A percentile compares a stretch with the other conserved stretches of the same genome.
Evolutionary conservation across 2,888 invertebrate genomes (phyloP).

Genomic region (Nomada hirtipes): DNA sequence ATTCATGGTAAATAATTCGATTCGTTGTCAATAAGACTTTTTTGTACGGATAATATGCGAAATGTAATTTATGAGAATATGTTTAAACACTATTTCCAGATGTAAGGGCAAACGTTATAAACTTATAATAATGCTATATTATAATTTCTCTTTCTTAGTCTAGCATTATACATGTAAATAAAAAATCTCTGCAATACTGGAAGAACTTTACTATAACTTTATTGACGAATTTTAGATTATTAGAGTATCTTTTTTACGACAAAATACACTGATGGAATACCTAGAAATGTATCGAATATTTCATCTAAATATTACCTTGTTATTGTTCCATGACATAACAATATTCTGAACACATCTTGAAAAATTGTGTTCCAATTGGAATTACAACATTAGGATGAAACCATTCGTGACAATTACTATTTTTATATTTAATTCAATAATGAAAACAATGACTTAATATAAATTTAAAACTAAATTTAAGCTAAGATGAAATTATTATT

Average conservation of each 20-base stretch:
- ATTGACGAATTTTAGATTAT: slow-evolving; percentile 56
- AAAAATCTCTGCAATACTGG: slow-evolving; percentile 37
- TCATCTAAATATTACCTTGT: slow-evolving; percentile 46
- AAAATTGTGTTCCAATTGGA: slow-evolving; percentile 55
- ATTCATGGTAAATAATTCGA: slow-evolving; percentile 14
- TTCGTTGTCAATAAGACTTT: slow-evolving; percentile 18
- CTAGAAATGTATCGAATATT: slow-evolving; percentile 44
- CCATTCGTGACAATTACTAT: slow-evolving; percentile 62
- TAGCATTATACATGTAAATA: no score
- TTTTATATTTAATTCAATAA: slow-evolving; percentile 70
- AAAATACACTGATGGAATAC: slow-evolving; percentile 49
- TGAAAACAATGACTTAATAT: slow-evolving; percentile 55
- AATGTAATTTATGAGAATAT: slow-evolving; percentile 26
- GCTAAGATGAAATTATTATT: slow-evolving; percentile 46
- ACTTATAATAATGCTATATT: slow-evolving; percentile 18
- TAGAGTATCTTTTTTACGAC: slow-evolving; percentile 55
- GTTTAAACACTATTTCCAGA: slow-evolving; percentile 13
- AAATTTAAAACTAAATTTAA: slow-evolving; percentile 28
- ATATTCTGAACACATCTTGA: slow-evolving; percentile 34
- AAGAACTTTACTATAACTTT: slow-evolving; percentile 37
- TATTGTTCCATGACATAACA: slow-evolving; percentile 41
- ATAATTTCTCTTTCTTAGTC: slow-evolving; percentile 11
- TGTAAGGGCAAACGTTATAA: slow-evolving; percentile 18
- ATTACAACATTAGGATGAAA: slow-evolving; percentile 48
- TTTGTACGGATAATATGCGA: slow-evolving; percentile 19